These are phyloP conservation scores for Ladona fulva DNA, from an alignment of 1,140 invertebrate genomes.

Conservation along the genomic window DNA sequence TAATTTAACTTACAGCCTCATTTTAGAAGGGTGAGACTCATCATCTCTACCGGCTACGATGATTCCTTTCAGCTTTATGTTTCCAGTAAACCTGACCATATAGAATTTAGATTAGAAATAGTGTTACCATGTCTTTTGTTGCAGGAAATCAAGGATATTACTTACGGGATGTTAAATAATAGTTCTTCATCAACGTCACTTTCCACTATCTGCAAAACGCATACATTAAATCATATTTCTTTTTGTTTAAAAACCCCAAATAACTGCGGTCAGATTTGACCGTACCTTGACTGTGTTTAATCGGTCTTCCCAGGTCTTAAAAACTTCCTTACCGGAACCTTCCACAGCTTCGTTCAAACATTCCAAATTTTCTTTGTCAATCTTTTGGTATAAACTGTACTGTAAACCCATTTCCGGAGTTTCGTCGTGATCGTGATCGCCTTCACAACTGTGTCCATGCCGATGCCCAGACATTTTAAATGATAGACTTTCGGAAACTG, in stretches of 20 bases:
- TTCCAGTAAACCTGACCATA: constrained; percentile 75
- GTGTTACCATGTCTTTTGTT: too few species aligned
- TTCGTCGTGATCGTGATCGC: constrained; percentile 45
- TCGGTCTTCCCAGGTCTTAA: constrained; percentile 86
- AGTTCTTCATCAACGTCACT: constrained; percentile 92
- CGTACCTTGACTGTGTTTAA: constrained; percentile 62
- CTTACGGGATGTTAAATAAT: constrained; percentile 86
- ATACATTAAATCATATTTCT: too few species aligned
- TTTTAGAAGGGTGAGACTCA: constrained; percentile 67
- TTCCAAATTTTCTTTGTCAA: constrained; percentile 78
- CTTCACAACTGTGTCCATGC: constrained; percentile 30
- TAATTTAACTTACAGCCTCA: constrained; percentile 69
- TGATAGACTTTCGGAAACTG: too few species aligned
- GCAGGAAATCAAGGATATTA: constrained; percentile 23
- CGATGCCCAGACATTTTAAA: constrained; percentile 16
- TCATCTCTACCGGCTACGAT: constrained; percentile 81
- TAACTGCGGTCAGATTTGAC: constrained; percentile 13
- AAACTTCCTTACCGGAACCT: constrained; percentile 76
- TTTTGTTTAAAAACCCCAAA: background rate
- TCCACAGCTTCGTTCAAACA: constrained; percentile 84
- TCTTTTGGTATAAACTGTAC: constrained; percentile 83
- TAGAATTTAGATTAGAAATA: background rate
- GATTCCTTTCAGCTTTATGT: constrained; percentile 89
- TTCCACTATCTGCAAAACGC: constrained; percentile 69
- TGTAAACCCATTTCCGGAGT: constrained; percentile 68